Base-by-base conservation (phyloP, 1,140 invertebrate genomes). In the Magallana ariakensis region DNA sequence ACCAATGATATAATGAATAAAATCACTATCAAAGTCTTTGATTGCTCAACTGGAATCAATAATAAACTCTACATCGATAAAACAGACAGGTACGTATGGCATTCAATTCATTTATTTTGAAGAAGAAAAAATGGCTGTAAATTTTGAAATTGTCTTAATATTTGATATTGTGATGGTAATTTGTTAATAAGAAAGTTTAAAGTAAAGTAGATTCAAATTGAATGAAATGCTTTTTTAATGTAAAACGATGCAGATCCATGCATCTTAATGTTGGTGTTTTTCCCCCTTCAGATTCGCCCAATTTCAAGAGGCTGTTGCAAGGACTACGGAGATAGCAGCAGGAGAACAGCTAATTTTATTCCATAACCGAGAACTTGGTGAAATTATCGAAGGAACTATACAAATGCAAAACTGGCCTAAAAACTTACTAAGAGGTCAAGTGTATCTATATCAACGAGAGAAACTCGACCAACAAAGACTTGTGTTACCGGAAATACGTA, bases 261-360 rank as follows among this genome's bases (percentile, higher is more conserved):
- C n/a, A 46, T 46, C 33, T 46, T 46, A 46, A 46, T 46, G 33
- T 5, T 46, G 33, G 33, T 46, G 33, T 2, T 2, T 46, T 46
- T 46, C 5, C 5, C 5, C 5, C 33, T 46, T 46, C 62, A 92
- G 92, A 22, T 88, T 97, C 87, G 95, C 96, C 85, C 96, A 97
- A 90, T 95, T 99, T 57, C 97, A 98, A 94, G 96, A 96, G 80
- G 96, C 97, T 88, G 96, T 98, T 87, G 96, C 96, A 86, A 96
- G 97, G 92, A 98, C 98, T 95, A 98, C 97, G 0, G 97, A 97
- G 83, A 97, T 99, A 88, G 95, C 96, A 4, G 95, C 97, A 0
- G 96, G 96, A 87, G 97, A 97, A 87, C 98, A 99, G 95, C 80
- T 93, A 15, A 89, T 93, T 16, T 56, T 92, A 22, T 91, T 81